phyloP scores from a whole-genome alignment of 1,140 invertebrate species.

The Goniozus legneri region DNA sequence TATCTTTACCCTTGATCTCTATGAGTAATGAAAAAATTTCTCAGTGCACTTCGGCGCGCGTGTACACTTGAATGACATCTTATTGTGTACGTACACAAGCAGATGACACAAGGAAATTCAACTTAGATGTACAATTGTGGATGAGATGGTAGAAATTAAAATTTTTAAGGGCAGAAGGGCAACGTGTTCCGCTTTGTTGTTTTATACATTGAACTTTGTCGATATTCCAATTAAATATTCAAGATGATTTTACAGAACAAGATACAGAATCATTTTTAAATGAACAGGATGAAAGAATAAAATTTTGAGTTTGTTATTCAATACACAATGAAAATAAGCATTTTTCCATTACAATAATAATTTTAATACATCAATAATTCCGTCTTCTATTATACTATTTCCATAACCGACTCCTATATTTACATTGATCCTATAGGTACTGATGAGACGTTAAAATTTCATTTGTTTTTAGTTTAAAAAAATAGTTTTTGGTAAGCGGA shows the following conservation, averaged over 20 bases:
- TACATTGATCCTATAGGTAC: background rate
- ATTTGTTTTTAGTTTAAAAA: slow-evolving; percentile 15
- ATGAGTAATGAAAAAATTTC: slow-evolving; percentile 24
- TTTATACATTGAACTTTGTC: background rate
- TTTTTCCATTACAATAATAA: too few species aligned
- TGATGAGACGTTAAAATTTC: background rate
- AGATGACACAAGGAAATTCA: slow-evolving; percentile 12
- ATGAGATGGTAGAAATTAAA: background rate
- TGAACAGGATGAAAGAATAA: too few species aligned
- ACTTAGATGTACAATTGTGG: background rate
- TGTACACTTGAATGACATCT: slow-evolving; percentile 8
- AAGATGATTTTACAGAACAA: too few species aligned
- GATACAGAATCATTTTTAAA: too few species aligned
- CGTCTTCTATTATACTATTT: too few species aligned
- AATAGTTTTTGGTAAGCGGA: slow-evolving; percentile 13
- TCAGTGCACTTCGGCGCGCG: background rate
- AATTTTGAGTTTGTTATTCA: too few species aligned
- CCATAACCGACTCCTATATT: too few species aligned
- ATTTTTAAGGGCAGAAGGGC: background rate
- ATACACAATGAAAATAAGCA: too few species aligned
- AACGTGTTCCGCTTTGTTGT: slow-evolving; percentile 20
- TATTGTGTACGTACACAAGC: slow-evolving; percentile 27
- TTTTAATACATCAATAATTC: too few species aligned
- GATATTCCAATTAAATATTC: too few species aligned
- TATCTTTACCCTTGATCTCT: slow-evolving; percentile 19